A percentile compares a stretch with the other conserved stretches of the same genome.
These are phyloP conservation scores for Hemibagrus wyckioides DNA, from an alignment of 2,113 vertebrate genomes.

Conservation along the genomic window DNA sequence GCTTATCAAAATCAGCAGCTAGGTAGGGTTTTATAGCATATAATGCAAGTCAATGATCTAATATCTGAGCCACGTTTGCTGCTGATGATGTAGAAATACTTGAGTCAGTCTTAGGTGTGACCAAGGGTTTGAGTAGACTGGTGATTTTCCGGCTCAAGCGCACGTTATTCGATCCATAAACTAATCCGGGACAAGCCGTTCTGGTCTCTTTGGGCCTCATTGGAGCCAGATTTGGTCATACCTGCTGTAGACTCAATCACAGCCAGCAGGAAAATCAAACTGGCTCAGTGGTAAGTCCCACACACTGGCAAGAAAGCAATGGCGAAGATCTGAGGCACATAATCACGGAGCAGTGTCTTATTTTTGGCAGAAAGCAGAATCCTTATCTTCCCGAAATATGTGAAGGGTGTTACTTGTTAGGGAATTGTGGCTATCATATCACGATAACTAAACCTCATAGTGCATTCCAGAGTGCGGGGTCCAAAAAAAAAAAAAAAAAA, in stretches of 20 bases:
- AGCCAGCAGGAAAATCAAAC: background rate
- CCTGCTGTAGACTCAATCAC: background rate
- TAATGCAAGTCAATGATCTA: background rate
- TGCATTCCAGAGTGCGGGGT: slow-evolving; percentile 20
- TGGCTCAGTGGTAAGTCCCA: background rate
- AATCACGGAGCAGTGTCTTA: background rate
- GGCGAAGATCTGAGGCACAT: background rate
- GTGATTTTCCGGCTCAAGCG: background rate
- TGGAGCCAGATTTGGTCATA: too few relatives aligned
- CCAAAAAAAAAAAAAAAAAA: background rate
- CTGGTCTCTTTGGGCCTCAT: background rate
- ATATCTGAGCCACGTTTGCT: background rate
- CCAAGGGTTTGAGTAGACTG: background rate
- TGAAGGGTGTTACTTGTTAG: background rate
- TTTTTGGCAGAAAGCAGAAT: slow-evolving; percentile 15
- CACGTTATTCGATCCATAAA: background rate
- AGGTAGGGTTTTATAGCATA: background rate
- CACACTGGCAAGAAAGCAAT: background rate
- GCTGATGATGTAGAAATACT: background rate
- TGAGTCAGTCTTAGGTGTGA: background rate
- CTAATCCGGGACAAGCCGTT: background rate
- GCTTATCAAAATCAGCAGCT: background rate
- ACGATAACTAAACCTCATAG: background rate
- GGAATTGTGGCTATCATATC: slow-evolving; percentile 47
- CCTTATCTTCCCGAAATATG: background rate